Percentiles rank a stretch among this genome's conserved stretches.
phyloP scores from a whole-genome alignment of 2,113 vertebrate genomes.

The Hassar affinis region DNA sequence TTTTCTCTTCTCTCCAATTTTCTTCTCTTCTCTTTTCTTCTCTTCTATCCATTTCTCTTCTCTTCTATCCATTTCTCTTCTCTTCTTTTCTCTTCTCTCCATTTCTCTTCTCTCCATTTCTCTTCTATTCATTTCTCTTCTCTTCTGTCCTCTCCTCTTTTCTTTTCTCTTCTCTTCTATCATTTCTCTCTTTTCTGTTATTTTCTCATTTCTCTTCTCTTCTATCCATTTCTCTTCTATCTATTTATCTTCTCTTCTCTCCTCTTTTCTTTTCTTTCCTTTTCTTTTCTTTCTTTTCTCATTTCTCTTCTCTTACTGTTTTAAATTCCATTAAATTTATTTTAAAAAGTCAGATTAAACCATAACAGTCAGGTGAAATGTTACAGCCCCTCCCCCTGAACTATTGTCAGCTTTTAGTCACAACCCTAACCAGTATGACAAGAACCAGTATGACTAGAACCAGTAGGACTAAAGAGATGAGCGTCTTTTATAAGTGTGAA shows the following conservation, averaged over 20 bases:
- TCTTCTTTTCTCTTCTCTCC: no score
- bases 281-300: background rate
- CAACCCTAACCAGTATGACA: background rate
- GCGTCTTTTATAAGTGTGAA: background rate
- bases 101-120: no score
- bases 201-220: background rate
- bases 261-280: background rate
- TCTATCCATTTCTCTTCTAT: background rate
- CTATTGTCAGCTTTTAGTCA: background rate
- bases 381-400: no score
- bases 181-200: no score
- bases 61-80: no score
- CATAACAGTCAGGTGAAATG: background rate
- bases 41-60: no score
- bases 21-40: background rate
- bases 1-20: background rate
- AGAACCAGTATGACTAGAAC: no score
- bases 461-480: background rate
- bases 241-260: no score
- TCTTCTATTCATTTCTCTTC: background rate
- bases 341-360: background rate
- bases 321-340: background rate
- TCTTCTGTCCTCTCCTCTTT: background rate
- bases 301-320: background rate
- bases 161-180: background rate